Evolutionary conservation across 2,797 vertebrate genomes (phyloP).

Genomic region (Iguana delicatissima): DNA sequence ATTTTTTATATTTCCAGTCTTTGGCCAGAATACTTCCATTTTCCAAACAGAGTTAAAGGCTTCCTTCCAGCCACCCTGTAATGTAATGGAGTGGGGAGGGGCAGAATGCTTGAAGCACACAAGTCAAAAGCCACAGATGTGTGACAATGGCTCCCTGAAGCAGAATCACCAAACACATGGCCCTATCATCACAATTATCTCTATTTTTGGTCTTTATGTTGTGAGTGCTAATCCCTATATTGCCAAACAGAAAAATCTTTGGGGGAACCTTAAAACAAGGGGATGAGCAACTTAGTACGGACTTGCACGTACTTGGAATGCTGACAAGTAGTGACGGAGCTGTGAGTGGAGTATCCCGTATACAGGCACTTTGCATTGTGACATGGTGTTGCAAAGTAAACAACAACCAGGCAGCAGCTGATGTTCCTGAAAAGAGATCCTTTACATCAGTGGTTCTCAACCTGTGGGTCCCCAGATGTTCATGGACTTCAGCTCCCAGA

Average conservation of each 20-base stretch:
- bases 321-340: neutral
- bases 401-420: neutral
- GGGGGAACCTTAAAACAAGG: neutral
- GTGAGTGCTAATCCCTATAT: neutral
- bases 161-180: neutral
- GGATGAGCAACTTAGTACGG: neutral
- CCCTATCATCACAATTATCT: neutral
- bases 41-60: neutral
- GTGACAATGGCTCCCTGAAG: neutral
- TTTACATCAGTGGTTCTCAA: no score
- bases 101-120: neutral
- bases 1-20: neutral
- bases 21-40: neutral
- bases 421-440: neutral
- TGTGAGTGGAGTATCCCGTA: neutral
- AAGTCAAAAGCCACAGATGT: neutral
- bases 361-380: neutral
- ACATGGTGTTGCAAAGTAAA: neutral
- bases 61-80: neutral
- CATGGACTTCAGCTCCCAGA: no score
- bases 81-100: neutral
- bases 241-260: neutral
- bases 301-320: neutral
- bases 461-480: no score
- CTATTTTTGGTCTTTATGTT: neutral